Evolutionary conservation across 2,888 invertebrate genomes (phyloP).

Genomic region (Gandaritis pyraliata): DNA sequence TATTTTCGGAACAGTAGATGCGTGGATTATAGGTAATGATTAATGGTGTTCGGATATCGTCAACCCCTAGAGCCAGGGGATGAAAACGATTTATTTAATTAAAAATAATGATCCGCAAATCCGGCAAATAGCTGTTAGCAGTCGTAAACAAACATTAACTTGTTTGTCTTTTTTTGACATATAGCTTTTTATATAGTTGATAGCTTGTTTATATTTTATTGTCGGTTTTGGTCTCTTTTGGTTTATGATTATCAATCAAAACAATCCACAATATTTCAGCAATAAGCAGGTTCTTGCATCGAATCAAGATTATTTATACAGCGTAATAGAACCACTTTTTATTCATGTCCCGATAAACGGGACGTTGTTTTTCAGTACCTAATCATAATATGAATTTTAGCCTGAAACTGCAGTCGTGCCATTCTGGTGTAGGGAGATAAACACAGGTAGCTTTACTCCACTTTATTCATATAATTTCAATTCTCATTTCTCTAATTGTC

Average conservation of each 20-base stretch:
- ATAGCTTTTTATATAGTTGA: neutral
- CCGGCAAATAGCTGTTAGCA: constrained; percentile 33
- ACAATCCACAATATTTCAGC: too few relatives aligned
- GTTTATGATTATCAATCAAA: constrained; percentile 9
- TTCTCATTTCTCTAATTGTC: constrained; percentile 10
- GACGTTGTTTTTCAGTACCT: too few relatives aligned
- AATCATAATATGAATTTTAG: too few relatives aligned
- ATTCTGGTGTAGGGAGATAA: too few relatives aligned
- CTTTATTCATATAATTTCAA: neutral
- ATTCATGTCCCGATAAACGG: too few relatives aligned
- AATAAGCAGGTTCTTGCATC: too few relatives aligned
- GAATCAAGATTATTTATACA: too few relatives aligned
- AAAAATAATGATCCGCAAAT: constrained; percentile 44
- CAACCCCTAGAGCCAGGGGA: constrained; percentile 30
- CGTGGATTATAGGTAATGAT: constrained; percentile 32
- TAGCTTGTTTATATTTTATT: constrained; percentile 25
- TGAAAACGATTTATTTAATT: constrained; percentile 45
- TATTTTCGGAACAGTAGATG: constrained; percentile 24
- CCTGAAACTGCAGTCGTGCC: too few relatives aligned
- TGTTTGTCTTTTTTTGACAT: neutral
- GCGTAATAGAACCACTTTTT: too few relatives aligned
- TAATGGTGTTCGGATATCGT: constrained; percentile 39
- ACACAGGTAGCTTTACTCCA: neutral
- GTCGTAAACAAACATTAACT: constrained; percentile 30
- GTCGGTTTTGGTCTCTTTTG: constrained; percentile 20